These are phyloP conservation scores for Sesia apiformis DNA, from an alignment of 2,888 invertebrate species.

Conservation along the genomic window DNA sequence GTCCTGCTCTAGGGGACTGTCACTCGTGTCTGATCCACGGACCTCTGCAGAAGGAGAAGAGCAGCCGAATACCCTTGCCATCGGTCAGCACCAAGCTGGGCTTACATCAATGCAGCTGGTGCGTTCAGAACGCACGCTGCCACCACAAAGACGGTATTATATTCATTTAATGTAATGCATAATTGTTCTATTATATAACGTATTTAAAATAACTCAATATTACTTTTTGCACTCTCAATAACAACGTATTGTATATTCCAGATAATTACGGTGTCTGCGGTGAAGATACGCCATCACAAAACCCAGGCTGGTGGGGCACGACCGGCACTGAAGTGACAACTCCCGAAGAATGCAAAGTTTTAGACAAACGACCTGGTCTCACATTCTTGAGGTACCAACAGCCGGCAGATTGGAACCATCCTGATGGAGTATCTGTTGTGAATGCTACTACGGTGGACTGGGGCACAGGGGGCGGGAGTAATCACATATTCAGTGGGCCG, in stretches of 20 bases:
- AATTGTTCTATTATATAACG: not conserved
- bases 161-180: not conserved
- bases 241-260: slow-evolving; percentile 19
- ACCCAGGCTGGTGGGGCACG: slow-evolving; percentile 93
- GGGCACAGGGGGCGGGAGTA: slow-evolving; percentile 80
- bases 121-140: slow-evolving; percentile 93
- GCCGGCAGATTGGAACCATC: slow-evolving; percentile 90
- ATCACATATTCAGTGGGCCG: slow-evolving; percentile 79
- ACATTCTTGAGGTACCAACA: slow-evolving; percentile 91
- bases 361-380: slow-evolving; percentile 89
- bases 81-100: slow-evolving; percentile 84
- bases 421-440: slow-evolving; percentile 90
- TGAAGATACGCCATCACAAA: slow-evolving; percentile 87
- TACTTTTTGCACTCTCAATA: not conserved
- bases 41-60: slow-evolving; percentile 56
- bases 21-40: slow-evolving; percentile 92
- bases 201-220: not conserved
- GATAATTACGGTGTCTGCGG: slow-evolving; percentile 90
- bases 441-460: slow-evolving; percentile 90
- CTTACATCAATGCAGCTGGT: slow-evolving; percentile 91
- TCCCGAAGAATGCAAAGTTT: slow-evolving; percentile 84
- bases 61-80: slow-evolving; percentile 44
- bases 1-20: slow-evolving; percentile 91
- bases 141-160: slow-evolving; percentile 85
- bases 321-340: slow-evolving; percentile 84